Evolutionary conservation across 2,888 invertebrate genomes (phyloP), one percentile per base, ranked within the genome.

Genomic region (Papilio elwesi): DNA sequence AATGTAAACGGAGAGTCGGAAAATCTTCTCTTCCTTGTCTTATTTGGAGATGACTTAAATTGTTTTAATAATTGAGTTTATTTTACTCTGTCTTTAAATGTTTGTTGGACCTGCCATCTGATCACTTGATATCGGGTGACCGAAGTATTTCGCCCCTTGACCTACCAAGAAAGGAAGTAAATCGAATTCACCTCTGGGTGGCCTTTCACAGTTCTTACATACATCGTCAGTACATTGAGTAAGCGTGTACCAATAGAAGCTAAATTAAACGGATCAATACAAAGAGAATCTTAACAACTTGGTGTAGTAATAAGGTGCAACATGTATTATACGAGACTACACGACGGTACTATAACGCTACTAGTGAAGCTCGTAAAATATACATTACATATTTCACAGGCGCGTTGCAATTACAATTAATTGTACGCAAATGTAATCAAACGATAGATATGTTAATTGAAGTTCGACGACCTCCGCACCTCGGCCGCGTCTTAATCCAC

Each of bases 251-350:
- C 38, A 15, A 69, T 62, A 51, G 11, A 62, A 43, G 63, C 49
- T 16, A 71, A 70, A 70, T 70, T 71, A 71, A 47, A 59, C 52
- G 36, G 63, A 68, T 63, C 59, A 67, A 68, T 53, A 72, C 47
- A 48, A 47, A 36, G 11, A 68, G 11, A 49, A 15, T 67, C 36
- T 62, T 71, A 67, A 71, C 59, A 62, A 47, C 52, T 48, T 38
- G 62, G 26, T 51, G n/a, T 71, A 71, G 52, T 52, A 38, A 65
- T 71, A 71, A 67, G 62, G 62, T 48, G 63, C 48, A 68, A 62
- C 38, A 51, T 52, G 52, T 11, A 36, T 63, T 68, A 67, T 53
- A n/a, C n/a, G n/a, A n/a, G 26, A 68, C 71, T 43, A 70, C 64
- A 64, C 70, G 49, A 38, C 15, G 38, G 36, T 51, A 26, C 57